Base-by-base conservation (phyloP, 92 coral and sea anemone species). In the Epizoanthus fatuus region DNA sequence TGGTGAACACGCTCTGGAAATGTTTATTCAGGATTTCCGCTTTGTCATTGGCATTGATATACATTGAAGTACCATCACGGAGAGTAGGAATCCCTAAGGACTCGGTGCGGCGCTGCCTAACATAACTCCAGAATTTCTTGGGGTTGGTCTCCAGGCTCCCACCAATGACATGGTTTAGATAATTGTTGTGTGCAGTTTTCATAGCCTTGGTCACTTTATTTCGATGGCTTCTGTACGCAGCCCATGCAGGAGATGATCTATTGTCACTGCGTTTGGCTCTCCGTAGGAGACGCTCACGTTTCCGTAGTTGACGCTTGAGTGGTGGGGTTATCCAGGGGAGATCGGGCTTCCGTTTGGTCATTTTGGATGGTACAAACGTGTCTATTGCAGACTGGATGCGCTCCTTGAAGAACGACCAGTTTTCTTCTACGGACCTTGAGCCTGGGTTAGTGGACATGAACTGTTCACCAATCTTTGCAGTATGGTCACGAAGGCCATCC, bases 241-340 rank as follows among this genome's bases (percentile, higher is more conserved):
- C 25, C 25, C 25, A 22, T 22, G 25, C 25, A 22, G 25, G 25
- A 22, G 25, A 22, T 22, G 25, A 22, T 22, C 25, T 22, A 22
- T 22, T 53, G 57, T 8, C 57, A 53, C 57, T 53, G 57, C 57
- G 70, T 11, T 44, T 65, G 14, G 92, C 91, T 53, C 29, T 62
- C 39, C 63, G 79, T 25, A 79, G 86, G 6, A 89, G 81, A 2
- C 89, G 64, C 51, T 90, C 93, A 56, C 85, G 79, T 58, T 72
- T 85, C 3, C 87, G 93, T 87, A 90, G 84, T 2, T 89, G 54
- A 2, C 92, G 10, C 54, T 89, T 84, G 25, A 84, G 77, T 0
- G 19, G 35, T 0, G 1, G 7, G 45, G 56, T 67, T 5, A 90
- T 90, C 90, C 90, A 90, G 0, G 90, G 86, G 4, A 90, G 57